Evolutionary conservation across 2,797 vertebrate genomes (phyloP), one percentile per base, ranked within the genome.

Genomic region (Labeo calbasu): DNA sequence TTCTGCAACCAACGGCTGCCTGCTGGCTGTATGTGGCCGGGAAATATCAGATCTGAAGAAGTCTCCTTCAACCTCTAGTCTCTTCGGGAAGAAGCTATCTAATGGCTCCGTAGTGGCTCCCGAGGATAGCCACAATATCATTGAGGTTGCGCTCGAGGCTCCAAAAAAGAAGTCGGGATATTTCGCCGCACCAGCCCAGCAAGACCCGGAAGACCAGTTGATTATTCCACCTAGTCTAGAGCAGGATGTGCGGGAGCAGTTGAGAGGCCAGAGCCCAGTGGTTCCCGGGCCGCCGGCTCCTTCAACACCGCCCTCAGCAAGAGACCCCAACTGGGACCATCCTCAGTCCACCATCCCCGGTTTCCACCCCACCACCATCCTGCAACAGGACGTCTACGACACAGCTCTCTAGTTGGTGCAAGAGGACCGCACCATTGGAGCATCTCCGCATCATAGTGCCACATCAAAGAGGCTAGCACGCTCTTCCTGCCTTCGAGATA

Each of bases 131-230:
- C 96, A 98, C 86, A 98, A 99, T 89, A 94, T 99, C 79, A 99
- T 99, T 0, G 98, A 99, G 89, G 97, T 99, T 88, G 98, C 97
- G 46, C 95, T 98, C 51, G 98, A 98, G 89, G 98, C 96, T 57
- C 98, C 98, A 21, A 99, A 96, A 90, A 99, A 96, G 91, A 99
- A 98, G 91, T 98, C 97, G 0, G 98, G 98, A 75, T 99, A 99
- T 91, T 99, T 99, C 91, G 97, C 95, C 40, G 98, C 98, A 81
- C 97, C 98, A 0, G 95, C 97, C 61, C 98, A 99, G 91, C 93
- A 96, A 91, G 98, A 99, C 89, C 97, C 98, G 0, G 98, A 99
- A 89, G 98, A 99, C 92, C 97, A 97, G 85, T 94, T 99, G 91
- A 95, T 99, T 83, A 94, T 99, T 61, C 98, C 98, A 57, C 96